Conservation (phyloP, 2,797 vertebrate species). For the Gephyroberyx darwinii region DNA sequence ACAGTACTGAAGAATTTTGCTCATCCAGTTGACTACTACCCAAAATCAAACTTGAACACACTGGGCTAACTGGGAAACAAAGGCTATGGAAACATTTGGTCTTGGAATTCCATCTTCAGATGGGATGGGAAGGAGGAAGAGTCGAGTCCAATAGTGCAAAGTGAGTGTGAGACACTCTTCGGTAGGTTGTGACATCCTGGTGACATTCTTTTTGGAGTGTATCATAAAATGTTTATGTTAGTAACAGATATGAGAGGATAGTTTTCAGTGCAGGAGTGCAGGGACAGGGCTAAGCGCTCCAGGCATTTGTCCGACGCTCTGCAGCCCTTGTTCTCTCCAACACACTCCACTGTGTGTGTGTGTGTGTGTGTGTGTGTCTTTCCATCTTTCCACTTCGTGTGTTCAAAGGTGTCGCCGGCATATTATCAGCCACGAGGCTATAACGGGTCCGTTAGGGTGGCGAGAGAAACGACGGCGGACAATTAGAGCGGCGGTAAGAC, state of each 20-base stretch:
- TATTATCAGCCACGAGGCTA: constrained; percentile 20
- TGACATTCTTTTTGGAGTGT: constrained; percentile 1
- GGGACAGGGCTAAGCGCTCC: constrained; percentile 24
- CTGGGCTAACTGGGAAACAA: too few species aligned
- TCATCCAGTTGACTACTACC: too few species aligned
- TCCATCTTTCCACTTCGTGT: neutral
- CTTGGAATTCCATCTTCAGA: too few species aligned
- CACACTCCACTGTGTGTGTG: constrained; percentile 5
- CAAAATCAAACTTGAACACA: too few species aligned
- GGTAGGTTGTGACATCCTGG: neutral
- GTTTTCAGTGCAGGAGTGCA: constrained; percentile 24
- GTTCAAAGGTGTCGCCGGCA: constrained; percentile 21
- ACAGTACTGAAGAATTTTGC: too few species aligned
- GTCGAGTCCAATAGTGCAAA: too few species aligned
- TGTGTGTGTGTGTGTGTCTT: constrained; percentile 18
- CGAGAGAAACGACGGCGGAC: constrained; percentile 22
- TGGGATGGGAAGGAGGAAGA: too few species aligned
- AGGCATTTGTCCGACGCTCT: constrained; percentile 15
- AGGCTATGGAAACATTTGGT: too few species aligned
- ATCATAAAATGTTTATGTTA: constrained; percentile 11
- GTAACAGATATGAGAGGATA: constrained; percentile 13
- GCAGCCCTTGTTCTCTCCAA: neutral
- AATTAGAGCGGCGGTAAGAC: constrained; percentile 30
- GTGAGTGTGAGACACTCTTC: neutral
- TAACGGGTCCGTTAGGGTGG: constrained; percentile 12